These are phyloP conservation scores for Micropterix aruncella DNA, from an alignment of 2,888 invertebrate genomes.

Conservation along the genomic window DNA sequence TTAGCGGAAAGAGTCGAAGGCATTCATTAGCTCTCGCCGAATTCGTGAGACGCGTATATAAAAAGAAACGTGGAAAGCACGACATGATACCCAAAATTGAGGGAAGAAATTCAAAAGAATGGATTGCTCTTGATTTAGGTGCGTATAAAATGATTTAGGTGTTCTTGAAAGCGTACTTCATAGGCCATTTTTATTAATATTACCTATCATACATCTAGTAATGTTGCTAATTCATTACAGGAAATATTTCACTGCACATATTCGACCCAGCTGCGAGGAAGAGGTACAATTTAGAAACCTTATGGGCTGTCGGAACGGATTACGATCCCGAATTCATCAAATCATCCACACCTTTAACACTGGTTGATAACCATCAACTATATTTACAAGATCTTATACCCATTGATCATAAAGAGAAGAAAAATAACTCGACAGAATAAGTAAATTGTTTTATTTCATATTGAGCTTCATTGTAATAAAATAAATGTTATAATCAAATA, in stretches of 20 bases:
- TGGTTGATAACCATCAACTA: constrained; percentile 52
- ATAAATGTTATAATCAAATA: not conserved
- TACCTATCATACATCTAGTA: too few species aligned
- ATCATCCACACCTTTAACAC: constrained; percentile 40
- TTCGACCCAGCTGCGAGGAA: constrained; percentile 57
- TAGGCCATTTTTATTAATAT: too few species aligned
- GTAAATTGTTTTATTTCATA: not conserved
- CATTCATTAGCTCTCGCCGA: constrained; percentile 63
- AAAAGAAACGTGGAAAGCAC: constrained; percentile 45
- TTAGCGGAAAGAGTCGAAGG: constrained; percentile 55
- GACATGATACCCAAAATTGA: constrained; percentile 66
- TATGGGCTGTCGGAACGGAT: constrained; percentile 79
- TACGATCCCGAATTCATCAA: constrained; percentile 59
- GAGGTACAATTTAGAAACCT: constrained; percentile 74
- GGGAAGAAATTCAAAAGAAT: constrained; percentile 60
- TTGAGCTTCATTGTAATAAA: not conserved
- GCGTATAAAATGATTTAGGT: too few species aligned
- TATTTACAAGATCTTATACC: constrained; percentile 51
- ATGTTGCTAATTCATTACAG: constrained; percentile 49
- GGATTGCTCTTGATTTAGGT: constrained; percentile 89
- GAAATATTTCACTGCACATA: constrained; percentile 84
- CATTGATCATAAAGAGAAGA: constrained; percentile 17
- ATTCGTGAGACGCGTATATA: constrained; percentile 62
- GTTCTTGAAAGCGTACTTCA: too few species aligned
- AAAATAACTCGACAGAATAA: not conserved